A percentile compares a stretch with the other conserved stretches of the same genome.
phyloP scores from a whole-genome alignment of 2,888 invertebrate genomes.

The Coecobrya sp. region DNA sequence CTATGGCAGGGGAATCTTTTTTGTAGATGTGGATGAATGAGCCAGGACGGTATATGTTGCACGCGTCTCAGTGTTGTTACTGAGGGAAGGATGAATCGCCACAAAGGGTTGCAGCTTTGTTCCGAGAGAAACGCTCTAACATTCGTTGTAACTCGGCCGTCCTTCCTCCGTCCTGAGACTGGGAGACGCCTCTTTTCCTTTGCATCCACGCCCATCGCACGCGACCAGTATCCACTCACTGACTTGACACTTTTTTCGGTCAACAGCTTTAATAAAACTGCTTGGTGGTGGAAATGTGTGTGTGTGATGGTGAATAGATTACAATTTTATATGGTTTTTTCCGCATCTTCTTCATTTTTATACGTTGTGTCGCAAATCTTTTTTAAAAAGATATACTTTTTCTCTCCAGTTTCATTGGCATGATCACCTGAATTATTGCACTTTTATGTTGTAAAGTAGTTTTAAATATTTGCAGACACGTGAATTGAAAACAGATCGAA shows the following conservation, averaged over 20 bases:
- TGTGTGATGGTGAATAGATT: constrained; percentile 56
- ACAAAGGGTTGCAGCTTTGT: constrained; percentile 66
- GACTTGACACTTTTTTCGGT: constrained; percentile 72
- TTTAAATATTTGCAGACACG: background rate
- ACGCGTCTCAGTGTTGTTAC: background rate
- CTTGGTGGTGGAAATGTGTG: constrained; percentile 43
- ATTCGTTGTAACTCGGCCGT: constrained; percentile 81
- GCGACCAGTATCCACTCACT: constrained; percentile 85
- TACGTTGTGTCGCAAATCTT: background rate
- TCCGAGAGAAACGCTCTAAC: constrained; percentile 70
- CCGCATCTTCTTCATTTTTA: constrained; percentile 23
- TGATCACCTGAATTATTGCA: constrained; percentile 53
- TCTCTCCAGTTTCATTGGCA: constrained; percentile 18
- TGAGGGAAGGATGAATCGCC: constrained; percentile 68
- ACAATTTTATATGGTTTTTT: constrained; percentile 18
- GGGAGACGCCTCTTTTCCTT: constrained; percentile 84
- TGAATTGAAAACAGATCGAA: constrained; percentile 1
- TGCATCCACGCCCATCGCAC: constrained; percentile 85
- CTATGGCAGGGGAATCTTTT: background rate
- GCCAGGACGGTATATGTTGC: background rate
- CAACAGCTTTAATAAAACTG: constrained; percentile 40
- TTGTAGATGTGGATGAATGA: background rate
- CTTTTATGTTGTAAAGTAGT: background rate
- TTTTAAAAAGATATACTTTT: background rate
- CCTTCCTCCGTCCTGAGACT: constrained; percentile 79